Base-by-base conservation (phyloP, 2,888 invertebrate species). In the Agriopis leucophaearia region DNA sequence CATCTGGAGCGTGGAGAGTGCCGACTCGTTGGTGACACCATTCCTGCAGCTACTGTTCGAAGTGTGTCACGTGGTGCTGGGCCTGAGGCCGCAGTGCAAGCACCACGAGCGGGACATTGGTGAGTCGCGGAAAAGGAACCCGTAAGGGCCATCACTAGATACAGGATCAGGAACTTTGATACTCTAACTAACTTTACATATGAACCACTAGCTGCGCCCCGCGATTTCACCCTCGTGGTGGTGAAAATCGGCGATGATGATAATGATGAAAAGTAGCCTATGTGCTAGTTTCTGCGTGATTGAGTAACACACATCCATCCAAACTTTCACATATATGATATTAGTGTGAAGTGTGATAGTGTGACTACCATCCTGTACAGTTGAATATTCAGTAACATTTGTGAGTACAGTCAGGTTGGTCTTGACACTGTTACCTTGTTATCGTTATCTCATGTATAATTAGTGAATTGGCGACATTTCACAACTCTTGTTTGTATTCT, bases 61-160 rank as follows among this genome's bases (percentile, higher is more conserved):
- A 88, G 96, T 98, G 70, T 98, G 98, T 86, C 98, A 98, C 90
- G 96, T 98, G 50, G 97, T 97, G 51, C 94, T 98, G 73, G 98
- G 98, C 0, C 91, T 98, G 55, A 94, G 96, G 82, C 98, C 98
- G 13, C 95, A 96, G 78, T 97, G 97, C 84, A 95, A 95, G 63
- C 96, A 97, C 80, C 97, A 97, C 85, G 98, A 98, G 90, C 95
- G 96, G 50, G 59, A 59, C 18, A 50, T 59, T 18, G 59, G 59
- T 59, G 9, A 59, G 59, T 50, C 44, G 3, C 8, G 38, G 38
- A 9, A 6, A 38, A 38, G 38, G 27, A 27, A 27, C 18, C 18
- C 18, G 27, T 27, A 27, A 27, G 5, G 27, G 27, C 27, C 27
- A 27, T 0, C 27, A 5, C 27, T 5, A 2, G 27, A 27, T 27